Evolutionary conservation across 1,140 invertebrate genomes (phyloP).

Genomic region (Drosophila punjabiensis): DNA sequence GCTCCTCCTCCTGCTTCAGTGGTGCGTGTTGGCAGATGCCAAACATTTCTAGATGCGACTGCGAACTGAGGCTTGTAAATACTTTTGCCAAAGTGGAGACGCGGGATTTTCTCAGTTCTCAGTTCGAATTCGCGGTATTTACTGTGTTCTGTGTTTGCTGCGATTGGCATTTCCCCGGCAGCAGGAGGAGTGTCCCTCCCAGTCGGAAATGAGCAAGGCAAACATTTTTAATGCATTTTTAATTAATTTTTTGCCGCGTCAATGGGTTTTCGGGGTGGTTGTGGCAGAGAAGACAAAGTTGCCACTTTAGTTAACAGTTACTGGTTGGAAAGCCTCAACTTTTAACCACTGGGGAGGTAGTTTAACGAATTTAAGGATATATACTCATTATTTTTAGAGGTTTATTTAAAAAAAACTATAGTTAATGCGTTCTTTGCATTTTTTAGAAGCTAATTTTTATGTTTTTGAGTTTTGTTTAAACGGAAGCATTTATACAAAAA

Average conservation of each 20-base stretch:
- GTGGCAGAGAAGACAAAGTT: conserved; percentile 33
- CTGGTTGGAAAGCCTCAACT: neutral
- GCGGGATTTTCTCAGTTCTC: conserved; percentile 69
- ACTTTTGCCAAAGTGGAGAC: conserved; percentile 78
- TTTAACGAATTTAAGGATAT: neutral
- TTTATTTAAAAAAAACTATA: neutral
- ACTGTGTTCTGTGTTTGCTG: conserved; percentile 47
- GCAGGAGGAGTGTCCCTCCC: conserved; percentile 4
- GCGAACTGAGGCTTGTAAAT: conserved; percentile 79
- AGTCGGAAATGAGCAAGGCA: conserved; percentile 21
- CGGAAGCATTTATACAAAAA: neutral
- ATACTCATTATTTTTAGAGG: neutral
- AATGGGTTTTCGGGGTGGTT: conserved; percentile 17
- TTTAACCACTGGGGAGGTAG: neutral
- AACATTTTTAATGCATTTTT: conserved; percentile 77
- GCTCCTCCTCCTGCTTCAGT: conserved; percentile 57
- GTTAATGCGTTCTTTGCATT: neutral
- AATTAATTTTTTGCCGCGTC: conserved; percentile 70
- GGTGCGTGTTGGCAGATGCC: conserved; percentile 82
- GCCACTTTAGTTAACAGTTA: conserved; percentile 27
- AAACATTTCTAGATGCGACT: conserved; percentile 82
- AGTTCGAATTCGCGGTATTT: conserved; percentile 49
- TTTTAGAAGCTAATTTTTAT: neutral
- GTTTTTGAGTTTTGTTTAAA: neutral
- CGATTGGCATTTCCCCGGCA: conserved; percentile 49